Conservation (phyloP, 2,113 vertebrate species). For the Esox niger region DNA sequence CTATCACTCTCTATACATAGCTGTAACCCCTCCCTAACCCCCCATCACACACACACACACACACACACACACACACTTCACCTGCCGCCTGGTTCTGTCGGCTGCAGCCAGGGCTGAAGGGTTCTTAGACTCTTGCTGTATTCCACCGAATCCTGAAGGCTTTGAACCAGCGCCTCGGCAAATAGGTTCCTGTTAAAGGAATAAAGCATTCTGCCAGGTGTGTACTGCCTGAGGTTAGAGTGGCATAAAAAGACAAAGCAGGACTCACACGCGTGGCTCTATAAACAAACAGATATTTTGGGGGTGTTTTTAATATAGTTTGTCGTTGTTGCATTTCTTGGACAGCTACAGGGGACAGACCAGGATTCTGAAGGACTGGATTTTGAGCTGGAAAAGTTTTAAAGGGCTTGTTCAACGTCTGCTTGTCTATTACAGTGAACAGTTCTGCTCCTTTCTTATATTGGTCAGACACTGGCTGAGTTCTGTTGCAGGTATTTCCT, state of each 20-base stretch:
- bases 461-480: not conserved
- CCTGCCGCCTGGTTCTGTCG: conserved; percentile 52
- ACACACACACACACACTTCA: conserved; percentile 25
- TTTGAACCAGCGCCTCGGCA: conserved; percentile 71
- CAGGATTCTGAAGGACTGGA: not conserved
- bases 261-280: not conserved
- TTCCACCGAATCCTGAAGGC: conserved; percentile 54
- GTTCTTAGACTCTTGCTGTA: conserved; percentile 37
- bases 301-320: not conserved
- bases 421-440: too few relatives aligned
- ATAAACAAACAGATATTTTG: not conserved
- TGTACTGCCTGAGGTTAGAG: conserved; percentile 53
- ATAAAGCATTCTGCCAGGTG: conserved; percentile 71
- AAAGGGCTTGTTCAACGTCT: not conserved
- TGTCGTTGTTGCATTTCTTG: not conserved
- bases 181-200: conserved; percentile 63
- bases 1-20: too few relatives aligned
- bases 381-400: not conserved
- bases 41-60: conserved; percentile 1
- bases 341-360: too few relatives aligned
- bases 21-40: too few relatives aligned
- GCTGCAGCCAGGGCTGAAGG: conserved; percentile 57
- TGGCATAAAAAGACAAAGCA: not conserved
- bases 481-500: not conserved
- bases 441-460: not conserved